These are phyloP conservation scores for Ceyx erithaca DNA, from an alignment of 2,797 vertebrate genomes.

Conservation along the genomic window DNA sequence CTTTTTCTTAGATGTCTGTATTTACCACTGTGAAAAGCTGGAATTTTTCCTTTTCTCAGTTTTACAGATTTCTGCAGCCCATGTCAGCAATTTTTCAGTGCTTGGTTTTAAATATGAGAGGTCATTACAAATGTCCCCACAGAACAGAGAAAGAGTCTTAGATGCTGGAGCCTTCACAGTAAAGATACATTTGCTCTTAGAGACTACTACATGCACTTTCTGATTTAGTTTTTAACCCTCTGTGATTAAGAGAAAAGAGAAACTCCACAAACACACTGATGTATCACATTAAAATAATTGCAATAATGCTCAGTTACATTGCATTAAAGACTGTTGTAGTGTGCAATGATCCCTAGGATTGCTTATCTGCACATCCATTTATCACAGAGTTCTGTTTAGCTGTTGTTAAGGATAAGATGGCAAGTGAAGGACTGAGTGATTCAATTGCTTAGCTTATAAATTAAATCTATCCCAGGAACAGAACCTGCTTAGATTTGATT, in stretches of 20 bases:
- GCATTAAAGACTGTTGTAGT: neutral
- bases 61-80: neutral
- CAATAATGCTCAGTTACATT: neutral
- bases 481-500: neutral
- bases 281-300: neutral
- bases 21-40: neutral
- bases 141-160: neutral
- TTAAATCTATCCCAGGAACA: neutral
- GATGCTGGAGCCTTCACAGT: neutral
- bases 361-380: neutral
- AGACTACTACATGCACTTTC: neutral
- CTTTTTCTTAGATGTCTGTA: neutral
- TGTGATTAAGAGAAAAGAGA: neutral
- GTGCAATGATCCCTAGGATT: constrained; percentile 1
- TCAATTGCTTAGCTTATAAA: neutral
- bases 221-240: neutral
- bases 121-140: neutral
- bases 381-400: neutral
- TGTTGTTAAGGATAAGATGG: neutral
- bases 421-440: neutral
- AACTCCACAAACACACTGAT: neutral
- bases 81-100: neutral
- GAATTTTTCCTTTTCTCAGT: neutral
- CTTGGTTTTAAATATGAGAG: neutral
- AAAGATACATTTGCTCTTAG: neutral